Conservation (phyloP, 2,888 invertebrate genomes). For the Pimpla rufipes region DNA sequence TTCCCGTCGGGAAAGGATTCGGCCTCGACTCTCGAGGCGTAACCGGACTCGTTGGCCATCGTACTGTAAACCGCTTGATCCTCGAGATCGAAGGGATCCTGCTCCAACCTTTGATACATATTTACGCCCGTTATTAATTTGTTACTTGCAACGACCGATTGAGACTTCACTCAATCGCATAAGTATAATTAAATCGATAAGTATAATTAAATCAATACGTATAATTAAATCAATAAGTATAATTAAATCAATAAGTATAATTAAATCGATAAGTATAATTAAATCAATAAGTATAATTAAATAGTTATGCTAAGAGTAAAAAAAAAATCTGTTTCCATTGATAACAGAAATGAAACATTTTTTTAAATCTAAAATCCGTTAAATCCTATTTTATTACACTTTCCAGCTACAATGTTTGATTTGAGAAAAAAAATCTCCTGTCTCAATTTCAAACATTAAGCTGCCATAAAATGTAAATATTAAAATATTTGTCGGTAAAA, state of each 20-base stretch:
- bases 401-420: constrained; percentile 37
- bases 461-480: neutral
- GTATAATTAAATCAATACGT: too few relatives aligned
- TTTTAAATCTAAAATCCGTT: constrained; percentile 17
- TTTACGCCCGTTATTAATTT: constrained; percentile 20
- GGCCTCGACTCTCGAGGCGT: constrained; percentile 78
- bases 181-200: too few relatives aligned
- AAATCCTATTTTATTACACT: neutral
- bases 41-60: constrained; percentile 80
- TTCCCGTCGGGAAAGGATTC: constrained; percentile 77
- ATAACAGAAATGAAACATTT: too few relatives aligned
- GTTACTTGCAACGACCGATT: neutral
- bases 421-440: constrained; percentile 36
- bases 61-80: constrained; percentile 74
- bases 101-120: constrained; percentile 73
- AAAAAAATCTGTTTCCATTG: too few relatives aligned
- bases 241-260: too few relatives aligned
- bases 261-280: too few relatives aligned
- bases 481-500: neutral
- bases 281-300: too few relatives aligned
- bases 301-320: too few relatives aligned
- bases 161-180: neutral
- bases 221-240: too few relatives aligned
- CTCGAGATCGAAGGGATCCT: constrained; percentile 75
- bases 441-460: constrained; percentile 45